phyloP scores from a whole-genome alignment of 2,797 vertebrate species.

The Phoxinus dragarum region DNA sequence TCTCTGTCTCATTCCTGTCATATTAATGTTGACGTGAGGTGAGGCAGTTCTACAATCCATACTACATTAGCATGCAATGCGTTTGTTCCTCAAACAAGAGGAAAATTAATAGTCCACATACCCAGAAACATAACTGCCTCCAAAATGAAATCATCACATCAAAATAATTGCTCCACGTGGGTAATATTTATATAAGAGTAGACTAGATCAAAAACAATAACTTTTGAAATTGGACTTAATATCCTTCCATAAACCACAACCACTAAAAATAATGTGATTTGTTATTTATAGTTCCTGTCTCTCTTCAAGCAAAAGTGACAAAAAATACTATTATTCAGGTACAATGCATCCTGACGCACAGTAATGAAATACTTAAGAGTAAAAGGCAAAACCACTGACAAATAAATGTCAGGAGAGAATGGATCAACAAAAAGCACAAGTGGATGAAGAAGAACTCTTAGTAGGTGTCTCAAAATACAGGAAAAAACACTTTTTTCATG shows the following conservation, averaged over 20 bases:
- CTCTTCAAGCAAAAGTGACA: slow-evolving; percentile 35
- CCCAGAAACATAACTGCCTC: slow-evolving; percentile 31
- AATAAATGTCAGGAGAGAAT: slow-evolving; percentile 48
- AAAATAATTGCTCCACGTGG: slow-evolving; percentile 37
- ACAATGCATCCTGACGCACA: slow-evolving; percentile 49
- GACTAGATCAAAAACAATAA: slow-evolving; percentile 39
- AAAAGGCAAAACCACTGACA: slow-evolving; percentile 50
- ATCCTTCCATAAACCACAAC: slow-evolving; percentile 10
- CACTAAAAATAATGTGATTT: slow-evolving; percentile 42
- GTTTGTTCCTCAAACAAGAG: slow-evolving; percentile 33
- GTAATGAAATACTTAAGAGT: slow-evolving; percentile 59
- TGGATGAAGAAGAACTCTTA: slow-evolving; percentile 55
- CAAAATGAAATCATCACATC: slow-evolving; percentile 24
- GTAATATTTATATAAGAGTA: slow-evolving; percentile 28
- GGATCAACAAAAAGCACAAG: slow-evolving; percentile 56
- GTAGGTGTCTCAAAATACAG: slow-evolving; percentile 1
- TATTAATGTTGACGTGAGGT: slow-evolving; percentile 26
- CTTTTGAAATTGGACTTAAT: slow-evolving; percentile 59
- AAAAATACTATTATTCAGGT: slow-evolving; percentile 47
- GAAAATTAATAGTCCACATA: slow-evolving; percentile 2
- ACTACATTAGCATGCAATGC: slow-evolving; percentile 2
- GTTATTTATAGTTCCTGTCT: slow-evolving; percentile 65
- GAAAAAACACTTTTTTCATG: not conserved
- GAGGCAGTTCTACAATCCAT: slow-evolving; percentile 4
- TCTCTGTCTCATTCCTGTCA: slow-evolving; percentile 23